Percentiles rank a stretch among this genome's conserved stretches.
Conservation (phyloP, 2,113 vertebrate species). For the Pseudorasbora parva region DNA sequence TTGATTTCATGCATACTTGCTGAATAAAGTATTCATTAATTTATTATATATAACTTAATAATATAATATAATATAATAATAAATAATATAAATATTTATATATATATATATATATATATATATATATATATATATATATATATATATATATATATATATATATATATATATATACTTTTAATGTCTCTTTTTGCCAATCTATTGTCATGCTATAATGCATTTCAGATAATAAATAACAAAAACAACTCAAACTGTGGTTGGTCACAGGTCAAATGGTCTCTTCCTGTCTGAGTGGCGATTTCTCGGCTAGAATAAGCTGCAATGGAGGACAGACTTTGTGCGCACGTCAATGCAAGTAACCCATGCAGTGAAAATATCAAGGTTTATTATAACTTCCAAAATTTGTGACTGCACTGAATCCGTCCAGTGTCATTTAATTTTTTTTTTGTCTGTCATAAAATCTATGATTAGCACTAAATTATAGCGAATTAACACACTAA, state of each 20-base stretch:
- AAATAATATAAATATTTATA: no score
- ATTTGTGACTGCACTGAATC: background rate
- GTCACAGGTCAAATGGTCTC: background rate
- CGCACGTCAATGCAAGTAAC: background rate
- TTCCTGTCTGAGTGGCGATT: background rate
- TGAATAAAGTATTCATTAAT: background rate
- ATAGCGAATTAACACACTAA: background rate
- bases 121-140: no score
- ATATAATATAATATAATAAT: no score
- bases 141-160: no score
- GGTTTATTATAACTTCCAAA: background rate
- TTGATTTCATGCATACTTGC: background rate
- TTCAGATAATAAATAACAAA: conserved; percentile 13
- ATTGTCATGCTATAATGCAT: background rate
- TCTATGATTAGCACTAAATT: conserved; percentile 3
- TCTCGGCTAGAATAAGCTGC: background rate
- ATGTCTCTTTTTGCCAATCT: background rate
- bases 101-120: no score
- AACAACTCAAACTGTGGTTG: background rate
- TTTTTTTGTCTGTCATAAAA: background rate
- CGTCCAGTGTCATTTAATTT: background rate
- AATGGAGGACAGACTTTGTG: background rate
- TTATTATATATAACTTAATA: no score
- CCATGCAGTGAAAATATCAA: background rate
- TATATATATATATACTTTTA: no score